Base-by-base conservation (phyloP, 2,888 invertebrate genomes). In the Mamestra brassicae region DNA sequence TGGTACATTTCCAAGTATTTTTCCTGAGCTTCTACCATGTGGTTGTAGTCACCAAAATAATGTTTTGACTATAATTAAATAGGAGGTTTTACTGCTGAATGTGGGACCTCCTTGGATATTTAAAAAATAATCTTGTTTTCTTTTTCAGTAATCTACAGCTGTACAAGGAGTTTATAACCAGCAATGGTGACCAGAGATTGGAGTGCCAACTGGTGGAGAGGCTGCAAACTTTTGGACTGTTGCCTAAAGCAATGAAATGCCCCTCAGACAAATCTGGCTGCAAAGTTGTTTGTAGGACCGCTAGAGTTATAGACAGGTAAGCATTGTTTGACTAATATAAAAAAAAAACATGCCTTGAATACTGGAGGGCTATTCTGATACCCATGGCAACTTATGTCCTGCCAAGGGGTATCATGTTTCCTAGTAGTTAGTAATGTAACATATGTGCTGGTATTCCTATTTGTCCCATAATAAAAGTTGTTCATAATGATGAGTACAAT, bases 261-360 rank as follows among this genome's bases (percentile, higher is more conserved):
- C 90, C 91, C 0, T 83, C 90, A 42, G 89, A 89, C 47, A 89
- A 88, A 66, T 89, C 93, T 26, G 90, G 91, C 13, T 96, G 96
- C 76, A 90, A 90, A 72, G 88, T 95, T 55, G 81, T 91, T 10
- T 92, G 92, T 74, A 94, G 89, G 90, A 74, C 89, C 55, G 95
- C 95, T 10, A 90, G 96, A 87, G 96, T 96, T 17, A 90, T 95
- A 78, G 96, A 96, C 82, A 93, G 93, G 96, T 95, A 86, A 84
- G 81, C 71, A 36, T 8, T 26, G 54, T 17, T 63, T 63, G 15
- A 7, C 26, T 26, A 26, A 26, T 26, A 26, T 26, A 26, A 26
- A 26, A 26, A 26, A 26, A 26, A 26, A 26, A 26, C 26, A 26
- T 26, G 26, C 26, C 26, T 26, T 26, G 26, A 26, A 26, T 26